Percentiles rank a stretch among this genome's conserved stretches.
Evolutionary conservation across 2,797 vertebrate species (phyloP).

Genomic region (Champsocephalus gunnari): DNA sequence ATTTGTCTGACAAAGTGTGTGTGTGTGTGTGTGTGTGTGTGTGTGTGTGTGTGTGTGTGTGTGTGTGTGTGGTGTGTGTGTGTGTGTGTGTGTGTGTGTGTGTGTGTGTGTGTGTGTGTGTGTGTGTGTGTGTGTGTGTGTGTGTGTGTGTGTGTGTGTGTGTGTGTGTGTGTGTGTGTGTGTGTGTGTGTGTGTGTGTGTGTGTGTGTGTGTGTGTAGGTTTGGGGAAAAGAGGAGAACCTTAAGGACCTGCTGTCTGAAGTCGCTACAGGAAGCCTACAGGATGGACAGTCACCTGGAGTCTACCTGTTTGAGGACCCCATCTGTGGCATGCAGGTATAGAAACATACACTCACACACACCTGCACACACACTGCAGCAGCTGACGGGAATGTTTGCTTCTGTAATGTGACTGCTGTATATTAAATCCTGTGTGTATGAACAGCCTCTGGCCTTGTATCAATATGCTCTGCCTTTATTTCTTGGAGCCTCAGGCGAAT

Average conservation of each 20-base stretch:
- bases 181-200: background rate
- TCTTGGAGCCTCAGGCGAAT: slow-evolving; percentile 25
- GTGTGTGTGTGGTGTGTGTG: slow-evolving; percentile 17
- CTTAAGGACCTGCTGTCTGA: slow-evolving; percentile 95
- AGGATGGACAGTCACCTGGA: slow-evolving; percentile 97
- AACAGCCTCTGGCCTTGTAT: slow-evolving; percentile 25
- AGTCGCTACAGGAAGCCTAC: slow-evolving; percentile 95
- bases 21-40: background rate
- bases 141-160: slow-evolving; percentile 21
- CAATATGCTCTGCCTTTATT: slow-evolving; percentile 34
- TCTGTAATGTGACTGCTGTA: slow-evolving; percentile 5
- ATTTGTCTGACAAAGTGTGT: background rate
- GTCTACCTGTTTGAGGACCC: slow-evolving; percentile 98
- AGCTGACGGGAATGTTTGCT: slow-evolving; percentile 3
- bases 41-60: background rate
- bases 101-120: slow-evolving; percentile 2
- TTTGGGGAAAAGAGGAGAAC: slow-evolving; percentile 98
- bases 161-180: slow-evolving; percentile 83
- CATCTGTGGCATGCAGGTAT: slow-evolving; percentile 98
- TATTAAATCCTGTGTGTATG: slow-evolving; percentile 10
- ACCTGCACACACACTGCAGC: background rate
- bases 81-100: slow-evolving; percentile 1
- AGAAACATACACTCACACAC: background rate
- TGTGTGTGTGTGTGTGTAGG: slow-evolving; percentile 63
- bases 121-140: slow-evolving; percentile 19